Evolutionary conservation across 2,888 invertebrate species (phyloP).

Genomic region (Falcaria lacertinaria): DNA sequence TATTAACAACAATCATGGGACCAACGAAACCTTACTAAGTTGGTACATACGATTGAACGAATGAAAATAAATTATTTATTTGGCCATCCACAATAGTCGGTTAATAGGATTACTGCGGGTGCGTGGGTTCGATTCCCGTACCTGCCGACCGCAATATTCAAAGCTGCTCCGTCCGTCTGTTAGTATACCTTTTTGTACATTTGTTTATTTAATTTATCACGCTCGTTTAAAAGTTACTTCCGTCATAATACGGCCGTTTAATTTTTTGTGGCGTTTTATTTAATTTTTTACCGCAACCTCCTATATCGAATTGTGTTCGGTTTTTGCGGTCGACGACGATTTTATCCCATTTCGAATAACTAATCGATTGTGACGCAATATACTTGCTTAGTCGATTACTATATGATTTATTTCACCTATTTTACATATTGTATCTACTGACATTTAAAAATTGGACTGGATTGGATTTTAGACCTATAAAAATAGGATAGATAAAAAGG

Average conservation of each 20-base stretch:
- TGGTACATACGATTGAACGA: constrained; percentile 42
- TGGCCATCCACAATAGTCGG: constrained; percentile 60
- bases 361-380: constrained; percentile 10
- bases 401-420: too few species aligned
- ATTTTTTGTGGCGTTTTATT: constrained; percentile 65
- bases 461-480: too few species aligned
- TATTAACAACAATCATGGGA: constrained; percentile 39
- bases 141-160: constrained; percentile 62
- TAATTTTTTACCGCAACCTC: constrained; percentile 44
- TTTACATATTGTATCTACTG: too few species aligned
- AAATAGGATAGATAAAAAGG: too few species aligned
- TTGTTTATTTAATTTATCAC: constrained; percentile 78
- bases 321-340: constrained; percentile 49
- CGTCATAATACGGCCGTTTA: constrained; percentile 68
- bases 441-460: too few species aligned
- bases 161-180: constrained; percentile 50
- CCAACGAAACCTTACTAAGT: constrained; percentile 26
- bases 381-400: too few species aligned
- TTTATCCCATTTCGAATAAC: constrained; percentile 41
- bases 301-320: constrained; percentile 50
- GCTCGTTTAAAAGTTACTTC: constrained; percentile 75
- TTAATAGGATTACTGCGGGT: constrained; percentile 69
- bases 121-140: constrained; percentile 67
- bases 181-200: constrained; percentile 64
- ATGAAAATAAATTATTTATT: constrained; percentile 72